Conservation (phyloP, 92 coral and sea anemone species). For the Porites rus region DNA sequence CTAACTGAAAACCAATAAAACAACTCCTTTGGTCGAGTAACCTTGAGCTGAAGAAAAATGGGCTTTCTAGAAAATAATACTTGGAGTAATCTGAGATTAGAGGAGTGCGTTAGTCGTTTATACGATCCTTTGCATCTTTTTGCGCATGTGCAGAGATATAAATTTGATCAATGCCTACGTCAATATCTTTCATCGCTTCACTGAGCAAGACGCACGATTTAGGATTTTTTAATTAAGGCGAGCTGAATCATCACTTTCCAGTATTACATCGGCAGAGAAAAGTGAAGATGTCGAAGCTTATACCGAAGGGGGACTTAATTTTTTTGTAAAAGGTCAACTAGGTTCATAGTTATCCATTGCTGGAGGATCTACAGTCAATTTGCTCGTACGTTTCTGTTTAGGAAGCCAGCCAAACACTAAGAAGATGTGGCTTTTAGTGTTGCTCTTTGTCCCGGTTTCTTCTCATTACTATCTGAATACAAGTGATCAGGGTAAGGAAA, state of each 20-base stretch:
- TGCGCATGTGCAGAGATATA: slow-evolving; percentile 19
- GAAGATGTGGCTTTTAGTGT: slow-evolving; percentile 17
- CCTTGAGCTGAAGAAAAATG: not conserved
- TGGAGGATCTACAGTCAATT: not conserved
- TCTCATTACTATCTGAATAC: slow-evolving; percentile 5
- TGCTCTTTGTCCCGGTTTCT: slow-evolving; percentile 7
- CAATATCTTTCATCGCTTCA: not conserved
- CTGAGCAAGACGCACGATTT: not conserved
- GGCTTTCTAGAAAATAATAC: not conserved
- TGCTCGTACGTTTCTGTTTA: not conserved
- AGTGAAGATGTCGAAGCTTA: no score
- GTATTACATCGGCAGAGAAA: no score
- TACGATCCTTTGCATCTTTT: not conserved
- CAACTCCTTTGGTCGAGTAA: not conserved
- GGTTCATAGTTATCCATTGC: not conserved
- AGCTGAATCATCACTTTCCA: no score
- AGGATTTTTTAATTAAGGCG: not conserved
- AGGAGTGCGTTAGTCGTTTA: not conserved
- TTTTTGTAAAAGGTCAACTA: no score
- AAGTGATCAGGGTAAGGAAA: slow-evolving; percentile 37
- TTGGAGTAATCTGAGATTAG: not conserved
- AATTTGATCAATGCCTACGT: not conserved
- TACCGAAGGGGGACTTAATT: no score
- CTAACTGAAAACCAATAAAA: not conserved
- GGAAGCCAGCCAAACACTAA: not conserved